phyloP scores from a whole-genome alignment of 2,797 vertebrate species.

The Eulemur mongoz region DNA sequence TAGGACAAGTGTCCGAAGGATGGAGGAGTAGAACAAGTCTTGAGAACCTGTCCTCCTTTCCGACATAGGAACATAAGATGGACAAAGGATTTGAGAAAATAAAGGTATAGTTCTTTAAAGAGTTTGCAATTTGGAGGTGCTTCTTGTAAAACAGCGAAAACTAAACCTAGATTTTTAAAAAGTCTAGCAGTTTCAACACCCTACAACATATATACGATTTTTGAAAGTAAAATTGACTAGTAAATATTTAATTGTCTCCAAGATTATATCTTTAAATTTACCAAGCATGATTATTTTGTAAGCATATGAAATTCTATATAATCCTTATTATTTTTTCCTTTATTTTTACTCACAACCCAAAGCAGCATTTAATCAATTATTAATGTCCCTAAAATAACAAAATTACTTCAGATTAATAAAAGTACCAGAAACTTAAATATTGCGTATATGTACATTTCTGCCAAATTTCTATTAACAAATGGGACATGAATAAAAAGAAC shows the following conservation, averaged over 20 bases:
- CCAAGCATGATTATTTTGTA: slow-evolving; percentile 59
- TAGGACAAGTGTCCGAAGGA: background rate
- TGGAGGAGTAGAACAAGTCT: background rate
- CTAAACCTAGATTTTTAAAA: background rate
- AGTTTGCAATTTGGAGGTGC: background rate
- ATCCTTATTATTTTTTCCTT: background rate
- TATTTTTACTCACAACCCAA: no score
- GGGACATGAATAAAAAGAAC: background rate
- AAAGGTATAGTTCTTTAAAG: background rate
- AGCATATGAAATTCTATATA: slow-evolving; percentile 19
- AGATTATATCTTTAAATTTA: slow-evolving; percentile 66
- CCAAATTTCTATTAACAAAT: slow-evolving; percentile 5
- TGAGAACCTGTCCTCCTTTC: background rate
- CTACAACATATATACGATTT: background rate
- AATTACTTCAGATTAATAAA: slow-evolving; percentile 53
- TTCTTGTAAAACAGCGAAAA: slow-evolving; percentile 25
- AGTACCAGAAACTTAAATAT: slow-evolving; percentile 41
- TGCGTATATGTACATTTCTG: background rate
- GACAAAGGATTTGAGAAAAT: background rate
- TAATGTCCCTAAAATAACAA: slow-evolving; percentile 62
- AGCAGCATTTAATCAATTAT: slow-evolving; percentile 36
- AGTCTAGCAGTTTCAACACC: background rate
- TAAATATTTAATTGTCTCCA: slow-evolving; percentile 72
- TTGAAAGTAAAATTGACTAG: slow-evolving; percentile 36
- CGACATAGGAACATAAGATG: background rate